Evolutionary conservation across 1,140 invertebrate species (phyloP), one percentile per base, ranked within the genome.

Genomic region (Pseudachorutes palmiensis): DNA sequence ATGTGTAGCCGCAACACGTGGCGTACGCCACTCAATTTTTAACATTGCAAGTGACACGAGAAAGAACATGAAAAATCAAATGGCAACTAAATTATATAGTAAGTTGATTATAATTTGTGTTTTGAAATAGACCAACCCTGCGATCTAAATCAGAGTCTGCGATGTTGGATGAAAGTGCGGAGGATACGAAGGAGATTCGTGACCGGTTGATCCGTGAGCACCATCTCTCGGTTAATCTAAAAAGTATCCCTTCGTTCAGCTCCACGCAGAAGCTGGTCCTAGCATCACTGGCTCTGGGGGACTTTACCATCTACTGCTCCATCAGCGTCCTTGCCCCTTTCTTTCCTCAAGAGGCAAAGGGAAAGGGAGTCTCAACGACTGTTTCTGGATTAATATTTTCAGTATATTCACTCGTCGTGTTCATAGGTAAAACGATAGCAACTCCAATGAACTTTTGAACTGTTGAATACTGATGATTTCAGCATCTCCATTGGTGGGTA

Each of bases 311-410:
- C 72, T 88, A 85, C 76, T 86, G 87, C 67, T 85, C 86, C 9
- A 88, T 89, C 85, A 87, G 86, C 26, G 84, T 89, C 49, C 86
- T 89, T 81, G 86, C 87, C 14, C 87, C 87, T 0, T 88, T 88
- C 77, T 89, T 87, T 77, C 87, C 87, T 0, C 78, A 82, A 67
- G 86, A 82, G 80, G 85, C 86, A 1, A 75, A 80, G 1, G 70
- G 74, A n/a, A 87, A 87, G 77, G 86, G 85, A 32, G 82, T 88
- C 74, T 80, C 82, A 1, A 81, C 84, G 66, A 81, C 85, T 1
- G 77, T 85, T 66, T 84, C 85, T 29, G 87, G 87, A 5, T 82
- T 87, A 68, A 85, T 89, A 2, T 89, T 89, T 76, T 86, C 85
- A 74, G 84, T 86, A 73, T 88, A 88, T 74, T 86, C 87, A 22